A percentile compares a stretch with the other conserved stretches of the same genome.
These are phyloP conservation scores for Kradibia gibbosae DNA, from an alignment of 1,140 invertebrate genomes.

Conservation along the genomic window DNA sequence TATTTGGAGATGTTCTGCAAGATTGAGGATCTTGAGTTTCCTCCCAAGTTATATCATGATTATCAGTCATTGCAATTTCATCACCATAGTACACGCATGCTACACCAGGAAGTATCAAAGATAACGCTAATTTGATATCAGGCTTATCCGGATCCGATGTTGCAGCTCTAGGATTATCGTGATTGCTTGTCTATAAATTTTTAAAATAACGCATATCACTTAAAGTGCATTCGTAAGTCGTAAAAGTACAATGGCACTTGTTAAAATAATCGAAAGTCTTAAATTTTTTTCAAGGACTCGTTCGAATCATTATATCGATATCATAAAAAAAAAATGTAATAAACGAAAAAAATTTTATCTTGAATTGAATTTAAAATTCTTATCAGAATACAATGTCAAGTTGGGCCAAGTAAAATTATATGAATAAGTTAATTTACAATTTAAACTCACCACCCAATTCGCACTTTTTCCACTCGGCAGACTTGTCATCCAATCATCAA, in stretches of 20 bases:
- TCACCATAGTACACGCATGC: constrained; percentile 83
- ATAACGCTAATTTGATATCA: constrained; percentile 78
- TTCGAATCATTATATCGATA: no score
- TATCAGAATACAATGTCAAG: no score
- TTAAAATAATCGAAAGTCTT: no score
- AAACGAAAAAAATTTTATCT: no score
- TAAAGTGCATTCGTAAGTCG: no score
- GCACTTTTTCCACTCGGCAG: constrained; percentile 69
- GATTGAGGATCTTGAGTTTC: constrained; percentile 69
- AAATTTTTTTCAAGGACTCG: no score
- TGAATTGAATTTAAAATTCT: no score
- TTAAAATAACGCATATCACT: not conserved
- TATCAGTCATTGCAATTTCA: constrained; percentile 84
- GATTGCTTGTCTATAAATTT: constrained; percentile 47
- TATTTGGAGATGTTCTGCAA: constrained; percentile 65
- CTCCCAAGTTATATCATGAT: constrained; percentile 70
- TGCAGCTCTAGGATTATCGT: constrained; percentile 50
- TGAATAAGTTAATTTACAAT: not conserved
- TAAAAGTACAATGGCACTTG: no score
- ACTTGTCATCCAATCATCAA: constrained; percentile 75
- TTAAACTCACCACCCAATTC: constrained; percentile 75
- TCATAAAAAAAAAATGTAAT: no score
- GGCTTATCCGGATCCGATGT: constrained; percentile 69
- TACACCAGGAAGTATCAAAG: constrained; percentile 78
- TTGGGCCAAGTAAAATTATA: no score